Evolutionary conservation across 2,113 vertebrate genomes (phyloP).

Genomic region (Heliornis fulica): DNA sequence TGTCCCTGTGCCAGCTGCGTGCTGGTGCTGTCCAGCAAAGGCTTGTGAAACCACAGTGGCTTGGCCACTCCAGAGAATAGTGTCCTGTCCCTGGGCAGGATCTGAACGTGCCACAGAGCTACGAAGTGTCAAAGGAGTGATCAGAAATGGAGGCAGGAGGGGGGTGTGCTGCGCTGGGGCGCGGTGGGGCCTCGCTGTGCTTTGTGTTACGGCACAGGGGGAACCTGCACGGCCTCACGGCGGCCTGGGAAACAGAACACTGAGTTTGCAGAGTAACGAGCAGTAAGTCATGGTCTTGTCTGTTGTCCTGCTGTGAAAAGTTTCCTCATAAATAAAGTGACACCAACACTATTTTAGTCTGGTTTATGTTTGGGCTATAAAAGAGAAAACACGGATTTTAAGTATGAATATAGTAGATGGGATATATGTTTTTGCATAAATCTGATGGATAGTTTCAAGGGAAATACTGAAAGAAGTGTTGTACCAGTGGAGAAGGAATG

Average conservation of each 20-base stretch:
- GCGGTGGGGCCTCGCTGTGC: no score
- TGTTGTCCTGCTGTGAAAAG: background rate
- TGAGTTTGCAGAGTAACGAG: no score
- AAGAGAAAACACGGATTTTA: background rate
- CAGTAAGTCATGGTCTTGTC: background rate
- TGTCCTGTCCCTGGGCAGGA: no score
- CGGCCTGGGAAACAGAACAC: no score
- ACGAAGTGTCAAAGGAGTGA: no score
- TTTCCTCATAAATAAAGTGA: background rate
- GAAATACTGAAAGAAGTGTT: background rate
- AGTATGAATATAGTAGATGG: background rate
- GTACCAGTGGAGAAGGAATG: background rate
- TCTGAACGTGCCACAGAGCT: no score
- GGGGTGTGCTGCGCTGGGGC: background rate
- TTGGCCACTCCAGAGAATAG: background rate
- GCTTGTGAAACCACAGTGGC: no score
- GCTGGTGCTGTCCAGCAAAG: background rate
- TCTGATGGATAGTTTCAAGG: background rate
- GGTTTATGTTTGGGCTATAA: background rate
- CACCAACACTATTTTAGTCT: background rate
- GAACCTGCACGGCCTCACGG: background rate
- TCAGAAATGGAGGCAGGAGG: background rate
- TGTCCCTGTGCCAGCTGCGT: rapidly evolving
- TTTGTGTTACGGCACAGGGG: rapidly evolving
- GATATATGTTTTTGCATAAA: background rate